Evolutionary conservation across 2,113 vertebrate genomes (phyloP), one percentile per base, ranked within the genome.

Genomic region (Rhizomys pruinosus): DNA sequence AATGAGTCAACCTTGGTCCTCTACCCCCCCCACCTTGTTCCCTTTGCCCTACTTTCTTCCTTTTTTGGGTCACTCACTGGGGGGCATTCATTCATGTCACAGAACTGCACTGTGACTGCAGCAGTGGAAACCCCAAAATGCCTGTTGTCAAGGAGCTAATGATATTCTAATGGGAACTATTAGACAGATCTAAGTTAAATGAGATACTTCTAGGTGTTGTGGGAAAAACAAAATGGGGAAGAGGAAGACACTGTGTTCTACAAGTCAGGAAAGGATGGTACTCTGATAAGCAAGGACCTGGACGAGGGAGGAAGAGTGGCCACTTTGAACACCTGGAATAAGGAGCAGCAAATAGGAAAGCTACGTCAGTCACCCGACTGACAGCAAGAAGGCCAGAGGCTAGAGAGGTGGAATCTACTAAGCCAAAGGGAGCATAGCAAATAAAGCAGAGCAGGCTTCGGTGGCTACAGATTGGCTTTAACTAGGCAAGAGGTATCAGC

Each of bases 261-360:
- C 0, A 3, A 34, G 34, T n/a, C 17, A 0, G 20, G 71, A 13
- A 44, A 59, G 47, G 20, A 74, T 39, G 34, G n/a, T 0, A 0
- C 17, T 63, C 69, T 25, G 11, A 52, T 2, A 22, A 68, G 25
- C 72, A 52, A 25, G 1, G 0, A 13, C 77, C 34, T 44, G 15
- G 52, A 77, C 80, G 8, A 1, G 1, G 15, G 19, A 39, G 57
- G 10, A 23, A 57, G 23, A 29, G 5, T 39, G 47, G 44, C 34
- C 25, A 11, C 66, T 52, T 15, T 16, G 42, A 29, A 78, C 15
- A 87, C 37, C 77, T 29, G 19, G 32, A 11, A 34, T 91, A 84
- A 27, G 66, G 1, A 73, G 47, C 23, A 39, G 55, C 42, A 34
- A 82, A 16, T n/a, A 2, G 39, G 66, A 7, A 84, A 39, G 2